A percentile compares a stretch with the other conserved stretches of the same genome.
These are phyloP conservation scores for Melopsittacus undulatus DNA, from an alignment of 2,797 vertebrate species.

Conservation along the genomic window DNA sequence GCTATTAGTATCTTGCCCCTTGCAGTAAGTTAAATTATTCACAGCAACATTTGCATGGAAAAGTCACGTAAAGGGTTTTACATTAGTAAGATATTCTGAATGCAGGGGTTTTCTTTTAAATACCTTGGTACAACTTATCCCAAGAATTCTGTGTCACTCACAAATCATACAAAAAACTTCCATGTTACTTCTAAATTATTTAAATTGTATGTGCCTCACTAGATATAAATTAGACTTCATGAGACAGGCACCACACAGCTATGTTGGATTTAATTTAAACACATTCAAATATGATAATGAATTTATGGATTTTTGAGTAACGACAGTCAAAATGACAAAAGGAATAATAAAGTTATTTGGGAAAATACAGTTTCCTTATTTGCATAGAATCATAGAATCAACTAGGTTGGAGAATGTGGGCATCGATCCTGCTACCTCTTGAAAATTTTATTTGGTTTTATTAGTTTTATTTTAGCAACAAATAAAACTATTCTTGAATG, in stretches of 20 bases:
- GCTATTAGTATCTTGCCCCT: not conserved
- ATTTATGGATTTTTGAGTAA: not conserved
- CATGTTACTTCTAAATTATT: not conserved
- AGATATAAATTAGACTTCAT: not conserved
- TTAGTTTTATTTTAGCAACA: not conserved
- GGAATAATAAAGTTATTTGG: not conserved
- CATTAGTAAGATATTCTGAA: not conserved
- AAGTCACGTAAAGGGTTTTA: not conserved
- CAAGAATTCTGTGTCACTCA: not conserved
- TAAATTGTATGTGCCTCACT: not conserved
- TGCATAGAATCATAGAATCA: not conserved
- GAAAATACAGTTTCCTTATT: not conserved
- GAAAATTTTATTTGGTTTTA: not conserved
- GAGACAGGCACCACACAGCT: not conserved
- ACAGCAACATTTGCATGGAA: not conserved
- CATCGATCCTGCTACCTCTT: not conserved
- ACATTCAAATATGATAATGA: not conserved
- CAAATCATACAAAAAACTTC: not conserved
- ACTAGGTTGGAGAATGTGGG: not conserved
- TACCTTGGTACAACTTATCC: not conserved
- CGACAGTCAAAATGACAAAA: not conserved
- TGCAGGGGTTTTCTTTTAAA: not conserved
- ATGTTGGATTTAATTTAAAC: not conserved
- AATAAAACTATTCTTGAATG: not conserved
- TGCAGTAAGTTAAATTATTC: not conserved